Base-by-base conservation (phyloP, 2,797 vertebrate genomes). In the Perodicticus potto region DNA sequence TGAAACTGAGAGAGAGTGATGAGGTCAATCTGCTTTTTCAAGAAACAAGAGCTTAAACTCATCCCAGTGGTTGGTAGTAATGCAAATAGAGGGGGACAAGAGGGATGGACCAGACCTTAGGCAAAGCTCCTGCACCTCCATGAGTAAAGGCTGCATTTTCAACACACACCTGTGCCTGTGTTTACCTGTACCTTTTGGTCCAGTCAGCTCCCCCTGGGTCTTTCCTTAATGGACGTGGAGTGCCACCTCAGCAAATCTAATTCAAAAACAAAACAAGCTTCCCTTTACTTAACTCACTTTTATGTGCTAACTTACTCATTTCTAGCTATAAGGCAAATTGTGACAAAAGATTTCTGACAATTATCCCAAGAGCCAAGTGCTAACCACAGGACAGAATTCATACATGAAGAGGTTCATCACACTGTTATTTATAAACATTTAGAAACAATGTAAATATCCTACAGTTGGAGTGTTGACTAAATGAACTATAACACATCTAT, bases 291-390 rank as follows among this genome's bases (percentile, higher is more conserved):
- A 91, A 20, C 23, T 89, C 40, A 5, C 10, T 65, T 78, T 89
- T 63, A 86, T 63, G 43, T 96, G 29, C 81, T 93, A 86, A 91
- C 78, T 81, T 74, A 76, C 10, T 92, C 32, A 37, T 74, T 78
- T 95, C 34, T 53, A 95, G 11, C 34, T 91, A 80, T 4, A 4
- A 94, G n/a, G 83, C 27, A 76, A 29, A 78, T 77, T 81, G 43
- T 89, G 65, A 94, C 40, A 55, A 83, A 84, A 89, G n/a, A 55
- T 34, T 89, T 94, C 59, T 40, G 45, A 55, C 13, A 61, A 70
- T 82, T 70, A 55, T 86, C 45, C 74, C 45, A 34, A 89, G 29
- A 49, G 57, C 77, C 34, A 11, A 81, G 70, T 74, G 10, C 55
- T 80, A 93, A 81, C 25, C 83, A 83, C 1, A 80, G 57, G 93